A percentile compares a stretch with the other conserved stretches of the same genome.
phyloP scores from a whole-genome alignment of 2,113 vertebrate species.

The human region DNA sequence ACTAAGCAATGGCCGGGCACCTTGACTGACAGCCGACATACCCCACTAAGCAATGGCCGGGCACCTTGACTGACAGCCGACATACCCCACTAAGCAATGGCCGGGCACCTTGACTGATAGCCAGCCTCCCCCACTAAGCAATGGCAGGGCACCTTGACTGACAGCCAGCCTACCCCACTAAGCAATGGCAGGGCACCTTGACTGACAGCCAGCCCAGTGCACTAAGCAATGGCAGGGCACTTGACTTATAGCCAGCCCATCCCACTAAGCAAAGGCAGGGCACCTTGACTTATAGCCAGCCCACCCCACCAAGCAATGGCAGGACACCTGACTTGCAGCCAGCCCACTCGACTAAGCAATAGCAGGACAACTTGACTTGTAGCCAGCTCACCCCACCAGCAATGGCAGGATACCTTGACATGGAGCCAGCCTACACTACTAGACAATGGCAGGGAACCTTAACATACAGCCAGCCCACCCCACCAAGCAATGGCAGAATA shows the following conservation, averaged over 20 bases:
- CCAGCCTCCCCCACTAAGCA: background rate
- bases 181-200: background rate
- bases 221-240: rapidly evolving
- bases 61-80: too few species aligned
- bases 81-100: background rate
- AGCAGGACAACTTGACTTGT: background rate
- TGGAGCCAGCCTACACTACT: background rate
- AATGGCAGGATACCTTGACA: background rate
- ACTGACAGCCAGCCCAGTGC: background rate
- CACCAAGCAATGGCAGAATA: background rate
- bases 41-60: too few species aligned
- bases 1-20: too few species aligned
- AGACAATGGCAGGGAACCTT: background rate
- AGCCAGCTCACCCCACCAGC: background rate
- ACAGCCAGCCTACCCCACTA: background rate
- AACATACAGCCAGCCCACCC: background rate
- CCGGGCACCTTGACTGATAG: too few species aligned
- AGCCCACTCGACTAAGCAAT: background rate
- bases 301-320: too few species aligned
- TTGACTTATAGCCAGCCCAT: too few species aligned
- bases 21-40: background rate
- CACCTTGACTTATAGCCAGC: too few species aligned
- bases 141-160: background rate
- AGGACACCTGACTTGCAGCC: background rate
- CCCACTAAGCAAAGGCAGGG: background rate